phyloP scores from a whole-genome alignment of 2,113 vertebrate species.

The Lagopus leucura region DNA sequence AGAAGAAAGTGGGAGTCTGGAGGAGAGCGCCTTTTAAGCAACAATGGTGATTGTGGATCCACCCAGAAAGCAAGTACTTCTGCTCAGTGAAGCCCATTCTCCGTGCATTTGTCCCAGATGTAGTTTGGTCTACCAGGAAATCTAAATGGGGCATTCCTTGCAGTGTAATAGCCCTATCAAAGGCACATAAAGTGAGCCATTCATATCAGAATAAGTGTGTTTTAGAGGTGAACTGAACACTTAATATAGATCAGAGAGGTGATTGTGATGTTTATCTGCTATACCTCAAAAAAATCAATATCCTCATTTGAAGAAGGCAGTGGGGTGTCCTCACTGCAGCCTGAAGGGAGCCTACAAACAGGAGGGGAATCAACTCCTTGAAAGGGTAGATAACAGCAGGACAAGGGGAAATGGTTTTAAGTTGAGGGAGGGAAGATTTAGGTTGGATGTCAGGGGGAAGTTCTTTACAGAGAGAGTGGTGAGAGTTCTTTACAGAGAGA shows the following conservation, averaged over 20 bases:
- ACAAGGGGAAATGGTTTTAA: too few species aligned
- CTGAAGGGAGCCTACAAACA: too few species aligned
- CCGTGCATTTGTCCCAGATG: neutral
- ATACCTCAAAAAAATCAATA: neutral
- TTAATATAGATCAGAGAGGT: neutral
- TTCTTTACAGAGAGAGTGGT: too few species aligned
- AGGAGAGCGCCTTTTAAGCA: neutral
- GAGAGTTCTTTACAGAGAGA: too few species aligned
- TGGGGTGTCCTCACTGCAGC: too few species aligned
- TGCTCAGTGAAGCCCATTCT: neutral
- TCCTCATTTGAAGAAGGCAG: neutral
- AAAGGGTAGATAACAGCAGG: too few species aligned
- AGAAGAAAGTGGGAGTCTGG: neutral
- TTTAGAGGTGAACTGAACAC: neutral
- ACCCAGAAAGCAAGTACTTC: neutral
- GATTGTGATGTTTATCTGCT: neutral
- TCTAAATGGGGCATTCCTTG: neutral
- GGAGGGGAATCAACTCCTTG: too few species aligned
- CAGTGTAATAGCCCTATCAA: neutral
- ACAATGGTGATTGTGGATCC: neutral
- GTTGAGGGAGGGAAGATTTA: too few species aligned
- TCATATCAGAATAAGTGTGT: neutral
- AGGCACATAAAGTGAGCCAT: neutral
- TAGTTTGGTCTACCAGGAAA: neutral
- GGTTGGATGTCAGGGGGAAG: too few species aligned